These are phyloP conservation scores for Bimastos eiseni DNA, from an alignment of 2,888 invertebrate genomes.

Conservation along the genomic window DNA sequence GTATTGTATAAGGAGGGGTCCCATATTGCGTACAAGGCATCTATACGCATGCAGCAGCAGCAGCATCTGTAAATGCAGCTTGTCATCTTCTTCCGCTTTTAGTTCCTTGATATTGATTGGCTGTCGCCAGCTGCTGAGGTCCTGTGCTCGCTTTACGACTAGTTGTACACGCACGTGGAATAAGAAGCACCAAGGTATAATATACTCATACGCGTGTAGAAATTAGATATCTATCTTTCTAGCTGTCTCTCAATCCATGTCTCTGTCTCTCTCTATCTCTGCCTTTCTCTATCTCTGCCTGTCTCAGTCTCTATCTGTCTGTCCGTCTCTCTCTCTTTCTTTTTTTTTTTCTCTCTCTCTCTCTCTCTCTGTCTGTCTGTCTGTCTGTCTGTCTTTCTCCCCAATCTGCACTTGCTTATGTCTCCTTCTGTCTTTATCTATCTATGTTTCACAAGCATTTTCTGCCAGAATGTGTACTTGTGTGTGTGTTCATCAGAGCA, in stretches of 20 bases:
- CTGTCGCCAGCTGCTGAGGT: not conserved
- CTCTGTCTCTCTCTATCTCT: not conserved
- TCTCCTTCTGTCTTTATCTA: not conserved
- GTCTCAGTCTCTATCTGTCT: not conserved
- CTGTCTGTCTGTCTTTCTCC: constrained; percentile 1
- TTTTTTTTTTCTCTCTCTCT: not conserved
- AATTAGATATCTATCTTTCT: not conserved
- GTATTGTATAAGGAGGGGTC: not conserved
- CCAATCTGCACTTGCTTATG: not conserved
- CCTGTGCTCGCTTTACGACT: not conserved
- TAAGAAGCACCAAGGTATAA: not conserved
- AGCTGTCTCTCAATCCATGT: not conserved
- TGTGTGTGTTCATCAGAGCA: no score
- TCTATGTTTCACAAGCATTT: not conserved
- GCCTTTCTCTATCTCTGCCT: no score
- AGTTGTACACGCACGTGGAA: not conserved
- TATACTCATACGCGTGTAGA: not conserved
- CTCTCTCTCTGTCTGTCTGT: not conserved
- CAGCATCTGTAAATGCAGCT: not conserved
- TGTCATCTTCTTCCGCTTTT: constrained; percentile 1
- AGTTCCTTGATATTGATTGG: not conserved
- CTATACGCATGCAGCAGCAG: not conserved
- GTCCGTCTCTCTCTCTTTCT: not conserved
- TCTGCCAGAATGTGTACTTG: not conserved
- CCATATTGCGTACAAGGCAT: not conserved